A percentile compares a stretch with the other conserved stretches of the same genome.
These are phyloP conservation scores for Mythimna impura DNA, from an alignment of 2,888 invertebrate species.

Conservation along the genomic window DNA sequence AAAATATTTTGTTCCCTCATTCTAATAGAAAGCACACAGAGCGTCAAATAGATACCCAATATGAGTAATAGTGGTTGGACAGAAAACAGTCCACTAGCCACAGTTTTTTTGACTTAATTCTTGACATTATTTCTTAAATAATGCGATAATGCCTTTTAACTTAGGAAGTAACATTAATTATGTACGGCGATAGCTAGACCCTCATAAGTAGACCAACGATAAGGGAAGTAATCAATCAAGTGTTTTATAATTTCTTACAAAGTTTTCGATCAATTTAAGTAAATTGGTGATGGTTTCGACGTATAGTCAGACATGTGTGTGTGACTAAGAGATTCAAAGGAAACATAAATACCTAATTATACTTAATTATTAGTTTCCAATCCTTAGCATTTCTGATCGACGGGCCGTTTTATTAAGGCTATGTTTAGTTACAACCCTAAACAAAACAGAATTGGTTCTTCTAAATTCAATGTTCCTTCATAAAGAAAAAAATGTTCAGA, in stretches of 20 bases:
- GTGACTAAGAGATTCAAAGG: neutral
- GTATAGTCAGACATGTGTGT: neutral
- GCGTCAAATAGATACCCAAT: neutral
- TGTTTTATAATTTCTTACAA: conserved; percentile 10
- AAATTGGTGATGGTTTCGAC: neutral
- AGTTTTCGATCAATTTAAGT: neutral
- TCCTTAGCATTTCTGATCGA: conserved; percentile 2
- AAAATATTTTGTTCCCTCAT: conserved; percentile 2
- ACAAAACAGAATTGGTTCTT: too few relatives aligned
- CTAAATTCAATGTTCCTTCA: neutral
- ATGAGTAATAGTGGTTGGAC: conserved; percentile 1
- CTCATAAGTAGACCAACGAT: neutral
- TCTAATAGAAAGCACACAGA: neutral
- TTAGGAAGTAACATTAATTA: conserved; percentile 26
- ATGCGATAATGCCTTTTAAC: conserved; percentile 26
- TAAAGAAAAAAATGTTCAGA: too few relatives aligned
- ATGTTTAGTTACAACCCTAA: too few relatives aligned
- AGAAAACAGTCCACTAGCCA: neutral
- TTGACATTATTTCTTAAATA: conserved; percentile 6
- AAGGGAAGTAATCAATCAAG: conserved; percentile 19
- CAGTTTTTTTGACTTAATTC: conserved; percentile 12
- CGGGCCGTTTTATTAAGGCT: neutral
- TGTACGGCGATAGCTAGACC: neutral
- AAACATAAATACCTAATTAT: too few relatives aligned
- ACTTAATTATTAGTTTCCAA: too few relatives aligned